Base-by-base conservation (phyloP, 1,140 invertebrate species). In the Helicoverpa armigera region DNA sequence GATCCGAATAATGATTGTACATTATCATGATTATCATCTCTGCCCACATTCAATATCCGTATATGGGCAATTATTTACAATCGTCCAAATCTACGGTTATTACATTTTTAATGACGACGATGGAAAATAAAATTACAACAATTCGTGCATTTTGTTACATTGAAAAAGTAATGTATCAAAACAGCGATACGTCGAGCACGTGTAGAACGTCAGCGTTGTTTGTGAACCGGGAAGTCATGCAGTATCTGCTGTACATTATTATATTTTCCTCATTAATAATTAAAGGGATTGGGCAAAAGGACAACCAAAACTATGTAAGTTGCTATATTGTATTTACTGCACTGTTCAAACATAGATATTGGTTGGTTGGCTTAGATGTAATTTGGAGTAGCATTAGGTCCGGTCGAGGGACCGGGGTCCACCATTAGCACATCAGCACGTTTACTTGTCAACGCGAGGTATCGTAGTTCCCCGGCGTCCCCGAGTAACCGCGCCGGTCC, bases 301-400 rank as follows among this genome's bases (percentile, higher is more conserved):
- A 73, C 51, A 60, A n/a, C 50, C 74, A 83, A 13, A 85, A 82
- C 23, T 85, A 80, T 56, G 84, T 85, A 75, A 82, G 84, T 82
- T 73, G 60, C 3, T 75, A 14, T 65, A 18, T 29, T 43, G 5
- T 43, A 43, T 43, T 43, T 43, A 43, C 35, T 7, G 9, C 5
- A 43, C 9, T 43, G 35, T 43, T 43, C 5, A 43, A 43, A 43
- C 35, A 43, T 9, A 43, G 35, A 43, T 43, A 43, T 9, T 9
- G 35, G 11, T 16, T n/a, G 67, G 10, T 4, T 31, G 58, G 54
- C 29, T 18, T 35, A 23, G 14, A n/a, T 1, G 29, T 29, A 48
- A 48, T 75, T 54, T 56, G 14, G 51, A 35, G 29, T 2, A 18
- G 35, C 29, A 73, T 73, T 61, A 43, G 43, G 16, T 51, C 61